phyloP scores from a whole-genome alignment of 2,888 invertebrate species.

The Standfussiana lucernea region DNA sequence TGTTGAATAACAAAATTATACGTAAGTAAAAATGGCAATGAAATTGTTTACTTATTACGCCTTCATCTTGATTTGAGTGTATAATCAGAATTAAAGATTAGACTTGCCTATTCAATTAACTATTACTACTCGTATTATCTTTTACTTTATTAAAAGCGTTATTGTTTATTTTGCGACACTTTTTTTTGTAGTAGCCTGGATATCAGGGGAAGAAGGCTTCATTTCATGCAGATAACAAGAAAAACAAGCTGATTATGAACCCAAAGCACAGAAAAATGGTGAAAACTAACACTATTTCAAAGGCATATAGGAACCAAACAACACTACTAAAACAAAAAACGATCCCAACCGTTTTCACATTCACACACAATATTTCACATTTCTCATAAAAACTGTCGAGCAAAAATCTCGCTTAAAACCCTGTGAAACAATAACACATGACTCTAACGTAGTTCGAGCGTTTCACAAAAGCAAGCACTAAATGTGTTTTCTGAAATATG shows the following conservation, averaged over 20 bases:
- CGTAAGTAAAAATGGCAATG: too few relatives aligned
- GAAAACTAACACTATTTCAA: not conserved
- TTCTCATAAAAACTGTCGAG: slow-evolving; percentile 14
- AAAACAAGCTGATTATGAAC: not conserved
- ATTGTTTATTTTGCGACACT: not conserved
- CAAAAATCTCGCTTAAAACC: slow-evolving; percentile 33
- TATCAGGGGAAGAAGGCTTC: not conserved
- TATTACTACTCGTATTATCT: not conserved
- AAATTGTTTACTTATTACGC: not conserved
- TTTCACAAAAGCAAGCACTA: slow-evolving; percentile 65
- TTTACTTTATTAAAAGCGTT: not conserved
- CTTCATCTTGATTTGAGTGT: not conserved
- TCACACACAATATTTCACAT: slow-evolving; percentile 13
- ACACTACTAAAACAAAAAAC: not conserved
- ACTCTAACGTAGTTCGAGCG: slow-evolving; percentile 42
- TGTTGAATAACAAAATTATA: too few relatives aligned
- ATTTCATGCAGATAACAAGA: not conserved
- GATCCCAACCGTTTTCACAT: not conserved
- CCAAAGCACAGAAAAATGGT: not conserved
- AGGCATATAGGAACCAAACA: not conserved
- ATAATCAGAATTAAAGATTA: too few relatives aligned
- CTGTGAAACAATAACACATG: slow-evolving; percentile 42
- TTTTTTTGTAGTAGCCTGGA: not conserved
- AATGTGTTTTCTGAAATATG: slow-evolving; percentile 74
- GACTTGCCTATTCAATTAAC: not conserved